Evolutionary conservation across 2,888 invertebrate species (phyloP), one percentile per base, ranked within the genome.

Genomic region (Lasius fuliginosus): DNA sequence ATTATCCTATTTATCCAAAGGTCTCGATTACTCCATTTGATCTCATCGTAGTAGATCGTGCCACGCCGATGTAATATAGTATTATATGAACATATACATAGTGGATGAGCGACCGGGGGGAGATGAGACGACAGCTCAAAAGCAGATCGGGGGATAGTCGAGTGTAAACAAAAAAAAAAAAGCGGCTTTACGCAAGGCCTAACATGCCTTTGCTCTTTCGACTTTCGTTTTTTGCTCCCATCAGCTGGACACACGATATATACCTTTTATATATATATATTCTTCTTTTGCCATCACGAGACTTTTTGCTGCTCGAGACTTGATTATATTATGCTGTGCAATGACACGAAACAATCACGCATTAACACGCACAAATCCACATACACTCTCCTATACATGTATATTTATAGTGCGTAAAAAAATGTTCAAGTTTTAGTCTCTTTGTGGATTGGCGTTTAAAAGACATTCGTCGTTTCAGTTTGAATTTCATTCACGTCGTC

Each of bases 71-170:
- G 60, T 79, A 77, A 68, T 77, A 30, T 77, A 77, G 36, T 73
- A 60, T 33, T 12, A 36, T 30, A 40, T 33, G 46, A 64, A 58
- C 33, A 36, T 23, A n/a, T 68, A 58, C 33, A 46, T 73, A 36
- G 71, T 82, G 73, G 83, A 84, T 53, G 85, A 87, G 88, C 68
- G 76, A 86, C 74, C 85, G 85, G 85, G 82, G 83, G 85, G 86
- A 86, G 89, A 87, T 82, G 89, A 85, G 87, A 87, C 83, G 83
- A 42, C 85, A 74, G 82, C 83, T 90, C 71, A 56, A 77, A 53
- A 74, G 36, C 69, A 88, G 79, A 86, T 73, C 12, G 46, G 46
- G 46, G 46, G 33, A 73, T 60, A 42, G 46, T 81, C 9, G 42
- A 77, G 42, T 76, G 33, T 49, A 68, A 84, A 65, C 8, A 58